phyloP scores from a whole-genome alignment of 2,888 invertebrate genomes.

The Ectobius pallidus region DNA sequence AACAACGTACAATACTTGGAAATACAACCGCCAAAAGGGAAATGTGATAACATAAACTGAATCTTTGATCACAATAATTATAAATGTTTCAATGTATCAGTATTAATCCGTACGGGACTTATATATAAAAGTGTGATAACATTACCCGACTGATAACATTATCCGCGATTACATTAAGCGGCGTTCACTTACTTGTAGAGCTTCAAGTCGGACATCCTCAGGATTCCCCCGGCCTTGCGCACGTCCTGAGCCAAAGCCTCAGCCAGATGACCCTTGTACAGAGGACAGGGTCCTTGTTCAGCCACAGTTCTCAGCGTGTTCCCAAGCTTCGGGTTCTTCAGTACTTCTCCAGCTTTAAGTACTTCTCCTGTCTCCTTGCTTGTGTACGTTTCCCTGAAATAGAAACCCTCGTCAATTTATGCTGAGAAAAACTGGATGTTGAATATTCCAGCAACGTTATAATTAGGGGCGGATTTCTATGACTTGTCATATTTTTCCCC shows the following conservation, averaged over 20 bases:
- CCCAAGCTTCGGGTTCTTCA: slow-evolving; percentile 52
- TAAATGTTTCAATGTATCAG: no score
- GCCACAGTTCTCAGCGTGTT: slow-evolving; percentile 54
- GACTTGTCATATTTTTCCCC: no score
- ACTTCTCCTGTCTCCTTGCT: slow-evolving; percentile 49
- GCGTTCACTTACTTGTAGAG: slow-evolving; percentile 7
- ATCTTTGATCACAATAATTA: no score
- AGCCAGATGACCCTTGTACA: slow-evolving; percentile 57
- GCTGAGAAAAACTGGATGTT: no score
- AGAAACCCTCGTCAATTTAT: not conserved
- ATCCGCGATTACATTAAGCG: no score
- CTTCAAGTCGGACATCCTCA: not conserved
- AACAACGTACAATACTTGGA: no score
- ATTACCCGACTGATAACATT: no score
- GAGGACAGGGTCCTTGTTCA: slow-evolving; percentile 52
- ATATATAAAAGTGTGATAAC: not conserved
- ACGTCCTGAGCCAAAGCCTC: slow-evolving; percentile 47
- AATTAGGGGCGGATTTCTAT: no score
- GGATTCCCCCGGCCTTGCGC: not conserved
- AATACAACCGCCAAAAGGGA: no score
- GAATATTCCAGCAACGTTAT: no score
- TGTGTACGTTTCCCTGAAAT: slow-evolving; percentile 42
- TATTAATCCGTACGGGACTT: no score
- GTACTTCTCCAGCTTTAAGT: slow-evolving; percentile 49
- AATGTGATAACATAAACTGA: no score